Percentiles rank a stretch among this genome's conserved stretches.
Conservation (phyloP, 2,888 invertebrate species). For the Odontothrips loti region DNA sequence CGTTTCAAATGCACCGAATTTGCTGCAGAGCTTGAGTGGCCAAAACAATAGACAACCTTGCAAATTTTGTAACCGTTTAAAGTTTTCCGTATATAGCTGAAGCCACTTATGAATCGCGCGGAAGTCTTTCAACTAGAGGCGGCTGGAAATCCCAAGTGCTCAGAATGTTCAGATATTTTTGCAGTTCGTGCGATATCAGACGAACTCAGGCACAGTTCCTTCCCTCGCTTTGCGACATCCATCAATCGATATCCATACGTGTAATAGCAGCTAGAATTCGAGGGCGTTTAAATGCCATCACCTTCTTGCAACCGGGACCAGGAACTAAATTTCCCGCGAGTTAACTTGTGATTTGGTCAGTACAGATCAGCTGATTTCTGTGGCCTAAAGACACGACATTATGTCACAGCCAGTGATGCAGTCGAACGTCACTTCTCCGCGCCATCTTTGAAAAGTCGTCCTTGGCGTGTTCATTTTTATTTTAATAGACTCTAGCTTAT, state of each 20-base stretch:
- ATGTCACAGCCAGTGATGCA: background rate
- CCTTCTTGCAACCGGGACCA: too few relatives aligned
- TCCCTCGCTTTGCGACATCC: too few relatives aligned
- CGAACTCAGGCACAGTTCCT: too few relatives aligned
- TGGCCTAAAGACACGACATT: background rate
- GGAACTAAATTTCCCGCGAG: background rate
- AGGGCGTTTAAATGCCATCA: too few relatives aligned
- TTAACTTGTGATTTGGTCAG: background rate
- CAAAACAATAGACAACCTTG: background rate
- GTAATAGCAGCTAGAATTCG: too few relatives aligned
- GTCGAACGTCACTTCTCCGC: background rate
- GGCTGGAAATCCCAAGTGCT: too few relatives aligned
- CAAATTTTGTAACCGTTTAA: background rate
- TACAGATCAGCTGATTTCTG: constrained; percentile 5
- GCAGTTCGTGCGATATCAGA: too few relatives aligned
- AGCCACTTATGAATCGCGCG: too few relatives aligned
- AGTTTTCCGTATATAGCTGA: background rate
- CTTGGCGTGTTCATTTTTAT: background rate
- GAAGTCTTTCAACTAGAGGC: too few relatives aligned
- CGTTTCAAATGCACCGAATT: background rate
- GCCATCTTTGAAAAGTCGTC: background rate
- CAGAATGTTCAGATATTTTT: too few relatives aligned
- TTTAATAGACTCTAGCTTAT: too few relatives aligned
- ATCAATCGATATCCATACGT: too few relatives aligned
- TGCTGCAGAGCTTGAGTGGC: background rate